A percentile compares a stretch with the other conserved stretches of the same genome.
These are phyloP conservation scores for Helicorthomorpha holstii DNA, from an alignment of 1,140 invertebrate genomes.

Conservation along the genomic window DNA sequence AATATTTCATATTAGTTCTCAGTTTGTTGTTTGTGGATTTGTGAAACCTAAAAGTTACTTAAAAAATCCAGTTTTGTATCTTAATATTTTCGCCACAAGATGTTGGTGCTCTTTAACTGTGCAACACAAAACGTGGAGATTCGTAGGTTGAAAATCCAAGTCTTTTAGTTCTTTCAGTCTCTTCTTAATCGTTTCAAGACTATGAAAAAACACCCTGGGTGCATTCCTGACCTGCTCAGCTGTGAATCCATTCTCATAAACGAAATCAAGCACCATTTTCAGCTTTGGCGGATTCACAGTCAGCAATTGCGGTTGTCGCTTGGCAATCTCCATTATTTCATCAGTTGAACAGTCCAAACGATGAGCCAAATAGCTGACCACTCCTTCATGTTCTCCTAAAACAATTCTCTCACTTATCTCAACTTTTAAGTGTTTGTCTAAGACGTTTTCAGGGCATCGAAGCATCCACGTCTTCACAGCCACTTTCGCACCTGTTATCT, in stretches of 20 bases:
- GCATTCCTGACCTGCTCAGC: slow-evolving; percentile 27
- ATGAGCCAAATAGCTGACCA: slow-evolving; percentile 29
- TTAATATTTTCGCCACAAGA: no score
- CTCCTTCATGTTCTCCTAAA: slow-evolving; percentile 24
- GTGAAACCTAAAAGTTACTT: no score
- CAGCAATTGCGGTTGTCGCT: slow-evolving; percentile 26
- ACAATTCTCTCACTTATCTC: slow-evolving; percentile 26
- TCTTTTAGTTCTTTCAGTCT: no score
- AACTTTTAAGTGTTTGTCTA: slow-evolving; percentile 21
- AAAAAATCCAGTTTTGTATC: no score
- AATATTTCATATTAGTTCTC: no score
- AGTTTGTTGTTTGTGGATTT: no score
- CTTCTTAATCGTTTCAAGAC: slow-evolving; percentile 31
- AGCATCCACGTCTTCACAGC: slow-evolving; percentile 40
- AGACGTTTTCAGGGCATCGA: slow-evolving; percentile 22
- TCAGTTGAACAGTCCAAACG: slow-evolving; percentile 24
- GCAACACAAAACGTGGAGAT: no score
- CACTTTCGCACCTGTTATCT: no score
- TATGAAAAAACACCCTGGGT: slow-evolving; percentile 32
- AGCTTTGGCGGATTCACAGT: slow-evolving; percentile 30
- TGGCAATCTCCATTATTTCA: slow-evolving; percentile 23
- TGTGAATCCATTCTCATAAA: slow-evolving; percentile 27
- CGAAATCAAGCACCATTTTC: slow-evolving; percentile 31
- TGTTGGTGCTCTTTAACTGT: no score
- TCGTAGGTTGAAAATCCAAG: no score